phyloP scores from a whole-genome alignment of 2,113 vertebrate species.

The Aspiorhynchus laticeps region DNA sequence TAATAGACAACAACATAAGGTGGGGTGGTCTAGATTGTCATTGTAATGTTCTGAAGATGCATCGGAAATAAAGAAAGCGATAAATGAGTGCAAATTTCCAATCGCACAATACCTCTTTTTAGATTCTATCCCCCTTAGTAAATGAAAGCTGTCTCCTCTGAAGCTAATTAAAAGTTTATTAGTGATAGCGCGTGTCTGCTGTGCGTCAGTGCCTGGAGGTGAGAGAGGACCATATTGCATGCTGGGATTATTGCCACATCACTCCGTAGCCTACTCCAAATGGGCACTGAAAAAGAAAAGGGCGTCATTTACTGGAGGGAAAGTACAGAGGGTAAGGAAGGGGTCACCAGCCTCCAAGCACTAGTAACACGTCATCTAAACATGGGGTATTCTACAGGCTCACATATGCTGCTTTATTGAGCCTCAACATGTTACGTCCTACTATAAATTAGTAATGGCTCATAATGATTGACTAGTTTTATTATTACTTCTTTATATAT shows the following conservation, averaged over 20 bases:
- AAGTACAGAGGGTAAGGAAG: conserved; percentile 13
- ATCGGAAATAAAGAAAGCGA: neutral
- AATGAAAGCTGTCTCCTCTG: conserved; percentile 12
- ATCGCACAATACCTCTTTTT: neutral
- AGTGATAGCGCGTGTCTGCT: conserved; percentile 36
- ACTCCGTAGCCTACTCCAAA: no score
- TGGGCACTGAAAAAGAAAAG: conserved; percentile 24
- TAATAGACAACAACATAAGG: conserved; percentile 23
- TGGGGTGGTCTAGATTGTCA: neutral
- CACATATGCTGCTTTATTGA: conserved; percentile 22
- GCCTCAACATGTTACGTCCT: neutral
- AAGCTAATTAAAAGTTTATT: conserved; percentile 56
- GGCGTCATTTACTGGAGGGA: neutral
- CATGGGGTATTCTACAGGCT: neutral
- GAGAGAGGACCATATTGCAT: conserved; percentile 36
- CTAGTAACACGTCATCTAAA: conserved; percentile 11
- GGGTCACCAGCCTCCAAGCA: conserved; percentile 11
- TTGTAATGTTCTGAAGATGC: conserved; percentile 7
- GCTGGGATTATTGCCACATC: conserved; percentile 42
- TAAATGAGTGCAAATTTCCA: neutral
- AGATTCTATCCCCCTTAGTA: conserved; percentile 32
- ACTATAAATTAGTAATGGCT: no score
- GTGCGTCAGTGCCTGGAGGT: conserved; percentile 35
- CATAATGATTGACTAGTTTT: no score
- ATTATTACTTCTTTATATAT: no score